A percentile compares a stretch with the other conserved stretches of the same genome.
phyloP scores from a whole-genome alignment of 2,888 invertebrate genomes.

The Furcula furcula region DNA sequence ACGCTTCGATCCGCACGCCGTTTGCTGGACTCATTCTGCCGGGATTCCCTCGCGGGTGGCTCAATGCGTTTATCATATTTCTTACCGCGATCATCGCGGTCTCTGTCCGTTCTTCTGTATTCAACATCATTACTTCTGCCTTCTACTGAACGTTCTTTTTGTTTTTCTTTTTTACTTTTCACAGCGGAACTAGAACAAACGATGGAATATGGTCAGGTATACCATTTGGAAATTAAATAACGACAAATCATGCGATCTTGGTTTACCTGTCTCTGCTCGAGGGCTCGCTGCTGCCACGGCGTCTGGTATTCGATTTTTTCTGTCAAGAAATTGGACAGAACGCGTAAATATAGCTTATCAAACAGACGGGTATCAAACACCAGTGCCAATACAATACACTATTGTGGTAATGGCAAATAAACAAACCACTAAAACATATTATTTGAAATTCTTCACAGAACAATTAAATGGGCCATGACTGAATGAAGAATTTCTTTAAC shows the following conservation, averaged over 20 bases:
- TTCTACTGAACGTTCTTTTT: slow-evolving; percentile 55
- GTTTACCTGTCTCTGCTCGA: slow-evolving; percentile 65
- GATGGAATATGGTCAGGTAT: too few species aligned
- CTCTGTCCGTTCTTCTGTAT: slow-evolving; percentile 64
- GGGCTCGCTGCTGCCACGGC: slow-evolving; percentile 61
- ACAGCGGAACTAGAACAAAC: slow-evolving; percentile 62
- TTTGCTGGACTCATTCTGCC: slow-evolving; percentile 36
- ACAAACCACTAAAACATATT: slow-evolving; percentile 55
- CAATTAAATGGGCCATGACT: slow-evolving; percentile 17
- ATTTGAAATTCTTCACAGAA: slow-evolving; percentile 51
- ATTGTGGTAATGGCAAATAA: slow-evolving; percentile 77
- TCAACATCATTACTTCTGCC: slow-evolving; percentile 53
- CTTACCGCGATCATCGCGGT: slow-evolving; percentile 63
- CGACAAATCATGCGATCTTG: neutral
- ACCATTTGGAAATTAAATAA: neutral
- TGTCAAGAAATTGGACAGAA: slow-evolving; percentile 58
- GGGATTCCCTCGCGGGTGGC: slow-evolving; percentile 27
- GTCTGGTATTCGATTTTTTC: slow-evolving; percentile 72
- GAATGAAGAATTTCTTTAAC: slow-evolving; percentile 49
- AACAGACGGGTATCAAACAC: slow-evolving; percentile 54
- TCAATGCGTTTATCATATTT: slow-evolving; percentile 63
- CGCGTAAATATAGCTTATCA: slow-evolving; percentile 38
- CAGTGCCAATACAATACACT: slow-evolving; percentile 80
- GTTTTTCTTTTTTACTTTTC: slow-evolving; percentile 56
- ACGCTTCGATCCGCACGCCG: slow-evolving; percentile 52